Evolutionary conservation across 2,797 vertebrate species (phyloP), one percentile per base, ranked within the genome.

Genomic region (Lagorchestes hirsutus): DNA sequence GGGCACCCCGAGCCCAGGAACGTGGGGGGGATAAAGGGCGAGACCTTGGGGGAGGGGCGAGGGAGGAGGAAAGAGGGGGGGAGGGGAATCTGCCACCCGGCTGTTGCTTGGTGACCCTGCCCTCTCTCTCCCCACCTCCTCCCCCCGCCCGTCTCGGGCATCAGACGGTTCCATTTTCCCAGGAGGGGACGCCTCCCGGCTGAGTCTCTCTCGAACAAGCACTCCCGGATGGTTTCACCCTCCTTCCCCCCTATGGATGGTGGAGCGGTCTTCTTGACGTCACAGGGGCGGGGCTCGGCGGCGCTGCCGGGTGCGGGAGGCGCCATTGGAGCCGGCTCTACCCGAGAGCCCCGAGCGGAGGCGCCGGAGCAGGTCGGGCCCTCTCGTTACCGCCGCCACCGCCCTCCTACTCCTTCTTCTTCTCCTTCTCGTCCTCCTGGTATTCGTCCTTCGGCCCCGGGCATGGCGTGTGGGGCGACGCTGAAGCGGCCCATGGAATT

Each of bases 401-500:
- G 55, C 91, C 50, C 6, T 57, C 27, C 90, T 14, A 31, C 90
- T 90, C 29, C 27, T 4, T 1, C 50, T 54, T 1, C 74, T 27
- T 3, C 55, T 90, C 5, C 55, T 90, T 55, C 22, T 3, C 11
- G 34, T 34, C 12, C 16, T 62, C 14, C 52, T 28, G 2, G n/a
- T 59, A 59, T 59, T 12, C 59, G 52, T 95, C 22, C 27, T 56
- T 40, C 90, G 94, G 90, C 14, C 55, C 95, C 91, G 28, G 96
- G 96, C 95, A 99, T 99, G 99, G 99, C 99, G 97, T 99, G 99
- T 96, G 99, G 99, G 98, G 99, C 99, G 93, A 99, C 99, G 97
- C 98, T 99, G 98, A 99, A 99, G 98, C 99, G 99, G 97, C 99
- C 99, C 96, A 99, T 99, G 99, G 99, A 99, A 98, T 99, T 99